Conservation (phyloP, 2,888 invertebrate species). For the Sinelater perroti region DNA sequence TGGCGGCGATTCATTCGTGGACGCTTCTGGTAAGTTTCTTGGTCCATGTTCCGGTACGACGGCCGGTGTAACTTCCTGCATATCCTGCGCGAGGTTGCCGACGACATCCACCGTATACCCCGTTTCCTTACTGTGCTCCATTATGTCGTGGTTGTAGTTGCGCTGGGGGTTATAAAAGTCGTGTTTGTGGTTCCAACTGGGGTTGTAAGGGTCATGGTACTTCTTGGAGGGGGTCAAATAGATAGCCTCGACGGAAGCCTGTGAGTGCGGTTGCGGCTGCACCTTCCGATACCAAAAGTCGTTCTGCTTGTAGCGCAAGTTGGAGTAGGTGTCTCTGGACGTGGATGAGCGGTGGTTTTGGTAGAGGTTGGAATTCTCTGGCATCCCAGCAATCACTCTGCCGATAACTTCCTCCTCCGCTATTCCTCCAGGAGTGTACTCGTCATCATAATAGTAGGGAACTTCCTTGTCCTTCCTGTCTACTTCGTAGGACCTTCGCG, state of each 20-base stretch:
- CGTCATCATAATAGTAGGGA: slow-evolving; percentile 70
- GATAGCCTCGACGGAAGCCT: slow-evolving; percentile 51
- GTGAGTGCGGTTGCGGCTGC: slow-evolving; percentile 26
- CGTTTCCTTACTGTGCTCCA: slow-evolving; percentile 41
- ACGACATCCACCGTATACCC: slow-evolving; percentile 63
- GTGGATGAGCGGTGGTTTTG: slow-evolving; percentile 45
- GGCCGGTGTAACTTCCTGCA: slow-evolving; percentile 66
- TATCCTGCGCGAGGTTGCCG: slow-evolving; percentile 71
- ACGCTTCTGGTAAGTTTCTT: slow-evolving; percentile 52
- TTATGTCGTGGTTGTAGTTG: slow-evolving; percentile 39
- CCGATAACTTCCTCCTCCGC: slow-evolving; percentile 81
- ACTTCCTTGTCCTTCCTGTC: slow-evolving; percentile 69
- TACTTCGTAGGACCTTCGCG: slow-evolving; percentile 72
- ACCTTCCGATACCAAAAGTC: slow-evolving; percentile 44
- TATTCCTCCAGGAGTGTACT: slow-evolving; percentile 74
- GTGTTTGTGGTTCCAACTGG: slow-evolving; percentile 27
- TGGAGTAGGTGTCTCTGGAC: slow-evolving; percentile 46
- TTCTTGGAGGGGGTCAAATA: slow-evolving; percentile 42
- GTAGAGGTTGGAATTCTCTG: slow-evolving; percentile 42
- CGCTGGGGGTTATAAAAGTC: slow-evolving; percentile 7
- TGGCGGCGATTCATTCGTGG: not conserved
- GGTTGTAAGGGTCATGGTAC: slow-evolving; percentile 37
- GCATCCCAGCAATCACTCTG: slow-evolving; percentile 73
- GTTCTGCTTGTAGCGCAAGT: slow-evolving; percentile 46
- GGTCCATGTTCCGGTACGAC: slow-evolving; percentile 74